Evolutionary conservation across 1,140 invertebrate genomes (phyloP).

Genomic region (Paralvinella palmiformis): DNA sequence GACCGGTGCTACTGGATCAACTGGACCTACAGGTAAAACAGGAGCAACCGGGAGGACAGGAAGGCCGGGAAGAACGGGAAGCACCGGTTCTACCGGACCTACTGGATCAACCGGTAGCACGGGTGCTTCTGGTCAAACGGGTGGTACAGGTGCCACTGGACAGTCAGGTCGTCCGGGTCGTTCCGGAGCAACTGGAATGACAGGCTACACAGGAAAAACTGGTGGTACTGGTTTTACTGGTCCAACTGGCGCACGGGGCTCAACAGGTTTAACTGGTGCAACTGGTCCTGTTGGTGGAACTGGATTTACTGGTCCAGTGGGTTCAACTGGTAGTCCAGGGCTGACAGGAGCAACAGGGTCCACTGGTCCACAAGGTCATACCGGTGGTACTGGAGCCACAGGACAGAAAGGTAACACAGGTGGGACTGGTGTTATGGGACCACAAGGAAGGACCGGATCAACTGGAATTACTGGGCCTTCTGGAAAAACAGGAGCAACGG

Average conservation of each 20-base stretch:
- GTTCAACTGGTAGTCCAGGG: background rate
- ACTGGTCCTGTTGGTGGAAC: background rate
- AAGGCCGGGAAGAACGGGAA: background rate
- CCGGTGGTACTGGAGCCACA: constrained; percentile 1
- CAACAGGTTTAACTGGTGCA: constrained; percentile 3
- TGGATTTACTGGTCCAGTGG: background rate
- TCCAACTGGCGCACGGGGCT: background rate
- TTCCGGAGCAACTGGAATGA: background rate
- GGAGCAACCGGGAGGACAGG: background rate
- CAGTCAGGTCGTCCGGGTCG: background rate
- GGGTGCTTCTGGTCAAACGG: background rate
- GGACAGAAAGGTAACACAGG: constrained; percentile 11
- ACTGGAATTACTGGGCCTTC: background rate
- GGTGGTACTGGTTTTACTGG: constrained; percentile 8
- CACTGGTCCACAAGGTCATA: background rate
- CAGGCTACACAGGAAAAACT: background rate
- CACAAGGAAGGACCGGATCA: background rate
- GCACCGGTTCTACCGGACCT: background rate
- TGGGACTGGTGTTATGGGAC: constrained; percentile 5
- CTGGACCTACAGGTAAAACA: background rate
- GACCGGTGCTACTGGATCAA: background rate
- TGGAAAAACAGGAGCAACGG: background rate
- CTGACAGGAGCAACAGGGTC: background rate
- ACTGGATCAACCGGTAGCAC: constrained; percentile 1
- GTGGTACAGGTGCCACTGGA: background rate